Evolutionary conservation across 2,888 invertebrate genomes (phyloP).

Genomic region (Coleophora flavipennella): DNA sequence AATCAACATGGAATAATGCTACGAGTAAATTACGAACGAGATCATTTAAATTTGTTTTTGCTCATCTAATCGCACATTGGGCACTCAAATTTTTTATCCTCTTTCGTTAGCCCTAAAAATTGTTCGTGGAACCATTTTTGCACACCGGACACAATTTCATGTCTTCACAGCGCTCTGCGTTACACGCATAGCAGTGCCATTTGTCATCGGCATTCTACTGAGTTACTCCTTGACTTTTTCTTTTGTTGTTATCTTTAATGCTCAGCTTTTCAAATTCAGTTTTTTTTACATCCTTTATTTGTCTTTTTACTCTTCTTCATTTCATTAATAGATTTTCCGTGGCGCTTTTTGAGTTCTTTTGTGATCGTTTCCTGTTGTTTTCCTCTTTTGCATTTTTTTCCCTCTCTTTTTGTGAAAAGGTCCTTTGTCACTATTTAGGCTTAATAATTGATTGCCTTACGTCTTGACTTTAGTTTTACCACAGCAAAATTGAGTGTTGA

Average conservation of each 20-base stretch:
- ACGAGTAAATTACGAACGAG: not conserved
- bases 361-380: not conserved
- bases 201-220: not conserved
- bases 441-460: not conserved
- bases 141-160: constrained; percentile 6
- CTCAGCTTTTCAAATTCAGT: too few relatives aligned
- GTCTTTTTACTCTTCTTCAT: not conserved
- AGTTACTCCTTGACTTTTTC: too few relatives aligned
- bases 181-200: constrained; percentile 6
- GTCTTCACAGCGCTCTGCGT: constrained; percentile 6
- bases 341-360: too few relatives aligned
- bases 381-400: not conserved
- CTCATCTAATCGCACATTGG: not conserved
- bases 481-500: not conserved
- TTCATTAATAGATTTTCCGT: not conserved
- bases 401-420: not conserved
- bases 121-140: constrained; percentile 7
- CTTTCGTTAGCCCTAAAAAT: constrained; percentile 6
- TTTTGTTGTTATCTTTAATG: too few relatives aligned
- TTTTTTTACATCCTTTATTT: not conserved
- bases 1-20: not conserved
- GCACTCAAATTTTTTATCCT: constrained; percentile 1
- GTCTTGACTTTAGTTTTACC: not conserved
- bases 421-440: not conserved
- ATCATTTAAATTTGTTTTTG: not conserved